phyloP scores from a whole-genome alignment of 2,888 invertebrate species.

The Agonopterix heracliana region DNA sequence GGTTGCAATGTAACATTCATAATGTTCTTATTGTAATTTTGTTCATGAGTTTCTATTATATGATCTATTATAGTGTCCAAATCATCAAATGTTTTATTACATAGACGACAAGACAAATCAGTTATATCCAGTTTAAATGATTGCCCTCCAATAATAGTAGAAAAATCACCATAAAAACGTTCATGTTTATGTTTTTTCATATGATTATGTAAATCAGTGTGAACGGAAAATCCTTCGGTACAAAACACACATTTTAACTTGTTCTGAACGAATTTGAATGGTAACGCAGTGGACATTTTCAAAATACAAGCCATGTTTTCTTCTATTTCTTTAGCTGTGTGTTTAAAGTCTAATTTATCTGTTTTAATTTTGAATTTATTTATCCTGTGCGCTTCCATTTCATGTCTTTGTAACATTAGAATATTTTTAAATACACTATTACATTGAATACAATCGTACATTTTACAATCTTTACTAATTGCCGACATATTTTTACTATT shows the following conservation, averaged over 20 bases:
- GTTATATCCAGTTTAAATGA: not conserved
- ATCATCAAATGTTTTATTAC: slow-evolving; percentile 12
- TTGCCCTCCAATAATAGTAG: not conserved
- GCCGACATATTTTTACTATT: not conserved
- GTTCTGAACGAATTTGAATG: slow-evolving; percentile 12
- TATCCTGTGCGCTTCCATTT: not conserved
- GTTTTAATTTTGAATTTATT: not conserved
- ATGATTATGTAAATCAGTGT: slow-evolving; percentile 15
- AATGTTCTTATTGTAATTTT: not conserved
- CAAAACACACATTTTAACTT: too few relatives aligned
- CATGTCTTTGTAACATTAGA: not conserved
- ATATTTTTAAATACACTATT: not conserved
- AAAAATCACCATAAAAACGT: slow-evolving; percentile 4
- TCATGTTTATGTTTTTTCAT: slow-evolving; percentile 3
- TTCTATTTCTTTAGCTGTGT: slow-evolving; percentile 9
- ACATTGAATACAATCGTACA: not conserved
- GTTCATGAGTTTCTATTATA: slow-evolving; percentile 16
- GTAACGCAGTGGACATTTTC: slow-evolving; percentile 18
- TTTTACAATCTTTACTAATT: too few relatives aligned
- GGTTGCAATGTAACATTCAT: slow-evolving; percentile 15
- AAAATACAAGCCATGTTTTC: slow-evolving; percentile 15
- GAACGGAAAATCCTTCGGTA: slow-evolving; percentile 9
- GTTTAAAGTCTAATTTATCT: not conserved
- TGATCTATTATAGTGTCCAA: slow-evolving; percentile 18
- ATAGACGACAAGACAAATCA: slow-evolving; percentile 15